Evolutionary conservation across 2,797 vertebrate genomes (phyloP).

Genomic region (Scolopax bukidnonensis): DNA sequence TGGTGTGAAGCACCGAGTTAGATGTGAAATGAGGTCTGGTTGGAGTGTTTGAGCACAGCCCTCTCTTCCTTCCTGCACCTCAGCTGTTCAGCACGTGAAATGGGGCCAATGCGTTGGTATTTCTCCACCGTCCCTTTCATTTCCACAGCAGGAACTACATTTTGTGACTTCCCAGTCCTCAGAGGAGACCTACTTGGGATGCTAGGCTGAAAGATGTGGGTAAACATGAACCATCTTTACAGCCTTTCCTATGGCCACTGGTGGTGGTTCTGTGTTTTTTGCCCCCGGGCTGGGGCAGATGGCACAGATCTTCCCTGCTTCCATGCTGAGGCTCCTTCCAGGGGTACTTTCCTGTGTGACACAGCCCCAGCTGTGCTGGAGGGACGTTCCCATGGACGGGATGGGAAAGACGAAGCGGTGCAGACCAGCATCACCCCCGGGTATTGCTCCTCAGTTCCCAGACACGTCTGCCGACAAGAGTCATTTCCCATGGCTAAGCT

Average conservation of each 20-base stretch:
- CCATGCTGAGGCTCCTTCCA: background rate
- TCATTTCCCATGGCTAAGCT: background rate
- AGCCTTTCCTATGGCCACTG: background rate
- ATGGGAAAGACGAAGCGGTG: background rate
- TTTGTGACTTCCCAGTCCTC: background rate
- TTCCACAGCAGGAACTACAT: background rate
- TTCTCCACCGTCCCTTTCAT: background rate
- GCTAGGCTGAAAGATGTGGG: background rate
- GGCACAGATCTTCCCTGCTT: background rate
- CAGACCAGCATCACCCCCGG: background rate
- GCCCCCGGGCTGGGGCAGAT: background rate
- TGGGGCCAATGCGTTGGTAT: background rate
- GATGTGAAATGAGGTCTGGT: background rate
- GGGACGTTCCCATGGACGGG: background rate
- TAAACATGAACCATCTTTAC: background rate
- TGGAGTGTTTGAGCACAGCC: background rate
- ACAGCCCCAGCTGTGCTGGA: background rate
- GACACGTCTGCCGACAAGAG: background rate
- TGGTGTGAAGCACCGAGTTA: background rate
- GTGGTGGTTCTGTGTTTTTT: background rate
- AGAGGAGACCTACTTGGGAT: background rate
- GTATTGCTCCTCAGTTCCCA: background rate
- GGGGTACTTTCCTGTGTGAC: background rate
- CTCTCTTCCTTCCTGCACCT: background rate
- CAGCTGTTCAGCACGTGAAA: fast-evolving